A percentile compares a stretch with the other conserved stretches of the same genome.
These are phyloP conservation scores for Acinonyx jubatus DNA, from an alignment of 2,113 vertebrate species.

Conservation along the genomic window DNA sequence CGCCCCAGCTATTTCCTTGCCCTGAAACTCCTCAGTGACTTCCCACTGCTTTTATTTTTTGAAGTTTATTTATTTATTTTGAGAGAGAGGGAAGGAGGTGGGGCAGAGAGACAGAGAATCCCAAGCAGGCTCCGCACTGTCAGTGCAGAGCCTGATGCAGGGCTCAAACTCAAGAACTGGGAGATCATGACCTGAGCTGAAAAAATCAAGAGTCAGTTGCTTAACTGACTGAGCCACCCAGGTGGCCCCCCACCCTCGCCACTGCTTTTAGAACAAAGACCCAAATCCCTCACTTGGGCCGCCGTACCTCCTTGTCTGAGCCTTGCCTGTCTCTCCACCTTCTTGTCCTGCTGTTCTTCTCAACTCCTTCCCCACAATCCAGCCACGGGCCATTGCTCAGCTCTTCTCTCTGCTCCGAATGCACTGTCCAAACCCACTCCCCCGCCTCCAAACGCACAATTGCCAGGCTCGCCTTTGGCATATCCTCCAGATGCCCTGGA, in stretches of 20 bases:
- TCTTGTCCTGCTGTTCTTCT: not conserved
- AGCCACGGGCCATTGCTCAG: rapidly evolving
- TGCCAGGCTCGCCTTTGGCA: not conserved
- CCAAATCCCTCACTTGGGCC: not conserved
- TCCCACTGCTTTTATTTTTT: not conserved
- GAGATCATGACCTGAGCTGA: no score
- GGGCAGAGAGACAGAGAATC: no score
- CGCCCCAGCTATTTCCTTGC: not conserved
- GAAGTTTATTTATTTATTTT: no score
- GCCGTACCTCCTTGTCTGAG: not conserved
- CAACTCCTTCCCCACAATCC: not conserved
- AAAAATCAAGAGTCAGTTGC: no score
- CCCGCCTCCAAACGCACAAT: not conserved
- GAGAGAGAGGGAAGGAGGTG: no score
- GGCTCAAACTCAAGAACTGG: no score
- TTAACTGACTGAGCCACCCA: no score
- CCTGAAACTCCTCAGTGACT: not conserved
- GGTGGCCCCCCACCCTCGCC: not conserved
- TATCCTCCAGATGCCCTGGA: not conserved
- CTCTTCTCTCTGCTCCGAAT: not conserved
- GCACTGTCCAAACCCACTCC: not conserved
- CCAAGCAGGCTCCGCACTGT: no score
- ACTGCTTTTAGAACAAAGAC: not conserved
- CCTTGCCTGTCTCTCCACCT: not conserved
- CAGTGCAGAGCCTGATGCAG: no score